phyloP scores from a whole-genome alignment of 2,797 vertebrate genomes.

The Coregonus sp. region DNA sequence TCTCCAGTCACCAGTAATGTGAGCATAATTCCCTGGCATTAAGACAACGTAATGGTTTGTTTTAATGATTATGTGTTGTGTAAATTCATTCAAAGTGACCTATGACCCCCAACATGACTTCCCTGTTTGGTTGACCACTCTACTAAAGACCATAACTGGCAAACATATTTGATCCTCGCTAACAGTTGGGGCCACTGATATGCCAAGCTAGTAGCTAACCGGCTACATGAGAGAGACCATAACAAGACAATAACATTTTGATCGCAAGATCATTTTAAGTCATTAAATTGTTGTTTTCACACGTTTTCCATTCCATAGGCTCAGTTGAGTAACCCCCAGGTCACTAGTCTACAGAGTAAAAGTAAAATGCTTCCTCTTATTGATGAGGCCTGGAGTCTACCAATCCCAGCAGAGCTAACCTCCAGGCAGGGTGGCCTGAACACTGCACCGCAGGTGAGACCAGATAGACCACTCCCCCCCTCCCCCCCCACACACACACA shows the following conservation, averaged over 20 bases:
- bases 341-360: conserved; percentile 99
- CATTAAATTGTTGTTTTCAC: conserved; percentile 30
- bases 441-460: conserved; percentile 99
- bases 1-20: conserved; percentile 50
- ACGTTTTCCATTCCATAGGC: conserved; percentile 89
- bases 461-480: conserved; percentile 71
- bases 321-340: conserved; percentile 99
- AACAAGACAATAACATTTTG: not conserved
- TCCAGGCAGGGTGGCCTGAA: conserved; percentile 99
- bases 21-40: conserved; percentile 59
- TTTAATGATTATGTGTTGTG: conserved; percentile 55
- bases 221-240: not conserved
- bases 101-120: conserved; percentile 16
- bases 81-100: conserved; percentile 22
- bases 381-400: conserved; percentile 99
- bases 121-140: conserved; percentile 47
- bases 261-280: conserved; percentile 27
- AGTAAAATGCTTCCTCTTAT: conserved; percentile 99
- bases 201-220: not conserved
- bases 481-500: conserved; percentile 21
- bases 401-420: conserved; percentile 99
- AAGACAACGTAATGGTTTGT: conserved; percentile 62
- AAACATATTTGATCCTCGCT: not conserved
- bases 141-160: not conserved
- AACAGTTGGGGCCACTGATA: not conserved